A percentile compares a stretch with the other conserved stretches of the same genome.
phyloP scores from a whole-genome alignment of 2,888 invertebrate genomes.

The Drosophila prolongata region DNA sequence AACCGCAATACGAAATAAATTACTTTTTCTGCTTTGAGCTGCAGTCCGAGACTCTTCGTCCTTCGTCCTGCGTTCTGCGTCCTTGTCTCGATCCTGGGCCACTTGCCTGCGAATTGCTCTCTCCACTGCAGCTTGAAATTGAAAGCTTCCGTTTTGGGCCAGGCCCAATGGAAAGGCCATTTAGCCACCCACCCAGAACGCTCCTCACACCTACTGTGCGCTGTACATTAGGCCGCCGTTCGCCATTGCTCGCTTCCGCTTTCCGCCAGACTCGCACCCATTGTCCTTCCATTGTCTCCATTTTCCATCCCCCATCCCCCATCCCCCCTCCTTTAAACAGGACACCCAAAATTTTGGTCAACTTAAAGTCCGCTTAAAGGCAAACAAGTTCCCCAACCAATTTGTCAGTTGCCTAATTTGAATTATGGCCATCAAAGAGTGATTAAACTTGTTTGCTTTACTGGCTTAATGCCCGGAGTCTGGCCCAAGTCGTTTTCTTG shows the following conservation, averaged over 20 bases:
- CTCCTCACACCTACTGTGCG: conserved; percentile 12
- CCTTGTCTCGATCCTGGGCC: conserved; percentile 23
- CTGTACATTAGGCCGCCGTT: conserved; percentile 70
- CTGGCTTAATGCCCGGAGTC: conserved; percentile 61
- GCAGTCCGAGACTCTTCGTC: conserved; percentile 55
- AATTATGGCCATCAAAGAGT: conserved; percentile 76
- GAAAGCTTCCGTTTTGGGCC: conserved; percentile 72
- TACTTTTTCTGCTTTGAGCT: conserved; percentile 78
- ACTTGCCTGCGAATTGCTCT: conserved; percentile 45
- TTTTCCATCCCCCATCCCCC: background rate
- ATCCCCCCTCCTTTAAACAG: conserved; percentile 5
- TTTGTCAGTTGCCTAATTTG: conserved; percentile 74
- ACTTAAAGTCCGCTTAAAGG: conserved; percentile 68
- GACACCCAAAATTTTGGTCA: conserved; percentile 46
- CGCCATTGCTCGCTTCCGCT: conserved; percentile 73
- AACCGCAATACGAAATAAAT: conserved; percentile 80
- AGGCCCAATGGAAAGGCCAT: conserved; percentile 54
- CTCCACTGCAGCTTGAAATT: conserved; percentile 74
- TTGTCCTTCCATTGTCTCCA: conserved; percentile 22
- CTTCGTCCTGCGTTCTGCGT: conserved; percentile 4
- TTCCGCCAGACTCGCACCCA: conserved; percentile 53
- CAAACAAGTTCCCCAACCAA: conserved; percentile 54
- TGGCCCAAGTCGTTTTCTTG: conserved; percentile 53
- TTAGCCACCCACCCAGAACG: conserved; percentile 46
- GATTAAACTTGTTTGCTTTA: conserved; percentile 65